phyloP scores from a whole-genome alignment of 64 coral and sea anemone species.

The Acropora yongei region DNA sequence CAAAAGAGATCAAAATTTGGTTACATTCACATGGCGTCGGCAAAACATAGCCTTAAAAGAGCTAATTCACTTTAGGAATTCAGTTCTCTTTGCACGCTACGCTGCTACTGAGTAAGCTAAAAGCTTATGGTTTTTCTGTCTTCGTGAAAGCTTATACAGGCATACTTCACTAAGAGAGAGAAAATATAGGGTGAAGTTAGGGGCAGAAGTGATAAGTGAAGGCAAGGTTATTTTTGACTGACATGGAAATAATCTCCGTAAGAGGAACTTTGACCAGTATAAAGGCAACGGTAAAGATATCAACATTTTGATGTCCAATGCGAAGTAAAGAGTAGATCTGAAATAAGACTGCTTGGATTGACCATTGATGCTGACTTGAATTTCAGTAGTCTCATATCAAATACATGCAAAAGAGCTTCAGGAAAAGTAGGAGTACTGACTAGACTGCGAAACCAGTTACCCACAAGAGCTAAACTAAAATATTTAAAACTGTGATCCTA shows the following conservation, averaged over 20 bases:
- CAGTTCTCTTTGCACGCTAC: no score
- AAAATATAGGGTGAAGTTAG: no score
- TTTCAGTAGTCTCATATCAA: constrained; percentile 21
- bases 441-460: constrained; percentile 26
- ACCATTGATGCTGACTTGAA: constrained; percentile 53
- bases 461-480: constrained; percentile 5
- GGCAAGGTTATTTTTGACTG: constrained; percentile 1
- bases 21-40: no score
- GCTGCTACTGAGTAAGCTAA: no score
- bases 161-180: no score
- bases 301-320: no score
- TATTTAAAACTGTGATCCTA: constrained; percentile 32
- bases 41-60: no score
- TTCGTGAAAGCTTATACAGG: no score
- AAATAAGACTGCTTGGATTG: constrained; percentile 20
- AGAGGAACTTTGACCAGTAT: not conserved
- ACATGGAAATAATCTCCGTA: not conserved
- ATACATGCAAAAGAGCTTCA: constrained; percentile 37
- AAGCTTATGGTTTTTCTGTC: no score
- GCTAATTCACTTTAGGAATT: no score
- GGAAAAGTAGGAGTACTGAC: constrained; percentile 36
- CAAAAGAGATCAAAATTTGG: no score
- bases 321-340: not conserved
- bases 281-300: not conserved
- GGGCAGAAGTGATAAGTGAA: not conserved